Base-by-base conservation (phyloP, 2,113 vertebrate genomes). In the Synchiropus splendidus region DNA sequence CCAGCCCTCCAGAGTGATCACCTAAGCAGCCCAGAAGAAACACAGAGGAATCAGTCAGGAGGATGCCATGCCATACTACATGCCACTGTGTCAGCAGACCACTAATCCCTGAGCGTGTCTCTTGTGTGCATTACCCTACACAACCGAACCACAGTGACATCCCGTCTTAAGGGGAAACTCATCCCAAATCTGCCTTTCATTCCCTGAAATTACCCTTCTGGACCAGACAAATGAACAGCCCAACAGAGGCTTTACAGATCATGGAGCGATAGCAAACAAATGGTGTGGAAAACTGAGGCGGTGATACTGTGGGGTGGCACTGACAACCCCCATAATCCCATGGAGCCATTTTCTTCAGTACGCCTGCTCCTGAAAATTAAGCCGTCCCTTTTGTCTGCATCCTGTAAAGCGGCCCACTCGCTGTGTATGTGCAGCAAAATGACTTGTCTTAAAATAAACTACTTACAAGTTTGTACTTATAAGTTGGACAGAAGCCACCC, bases 1-100 rank as follows among this genome's bases (percentile, higher is more conserved):
- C 95, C 95, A 98, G 67, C 95, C 95, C 77, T 98, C 95, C 78
- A 98, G 82, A 0, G 95, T 98, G 79, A 98, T 98, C 75, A 97
- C 93, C 94, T 98, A 34, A 8, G 40, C 5, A 40, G 8, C 16
- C 16, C n/a, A n/a, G n/a, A n/a, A 36, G 12, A 41, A 16, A 41
- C 8, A 14, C 8, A 49, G n/a, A 17, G 6, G n/a, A 6, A 42
- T 54, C 17, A 47, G 11, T 27, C 21, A 27, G 21, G n/a, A n/a
- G n/a, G 21, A 27, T 27, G 4, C 21, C 21, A 27, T 8, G 21
- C 4, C 8, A 27, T 5, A 27, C 8, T 27, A 4, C 21, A 27
- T 8, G 8, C 4, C 21, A 27, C 21, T 27, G 21, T 27, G 21
- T 58, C 18, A 48, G 18, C 45, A 42, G 12, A 48, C 46, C 31